Evolutionary conservation across 2,797 vertebrate species (phyloP), one percentile per base, ranked within the genome.

Genomic region (Pantherophis alleghaniensis): DNA sequence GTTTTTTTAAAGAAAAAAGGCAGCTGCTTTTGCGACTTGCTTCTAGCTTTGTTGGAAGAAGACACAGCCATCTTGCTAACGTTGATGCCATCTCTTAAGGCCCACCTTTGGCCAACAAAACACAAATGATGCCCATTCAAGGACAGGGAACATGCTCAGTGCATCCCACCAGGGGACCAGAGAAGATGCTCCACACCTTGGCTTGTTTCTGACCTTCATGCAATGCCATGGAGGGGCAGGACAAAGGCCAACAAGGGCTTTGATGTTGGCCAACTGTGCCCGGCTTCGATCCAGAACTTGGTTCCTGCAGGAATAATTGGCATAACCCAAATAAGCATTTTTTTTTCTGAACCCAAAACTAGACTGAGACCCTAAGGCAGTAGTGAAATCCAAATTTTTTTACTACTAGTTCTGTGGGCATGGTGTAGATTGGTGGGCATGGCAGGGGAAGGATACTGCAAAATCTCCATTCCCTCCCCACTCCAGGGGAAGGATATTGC

Each of bases 261-360:
- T 98, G 2, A 99, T 98, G 97, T 98, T 98, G 94, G 98, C 98
- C 94, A 98, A 97, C 95, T 99, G 98, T 4, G 98, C 97, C 91
- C 98, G 97, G 94, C 98, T 97, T 92, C 98, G 98, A 51, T 51
- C 51, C 51, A 9, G 28, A 28, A n/a, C 4, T 5, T 57, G 56
- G 28, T 6, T 69, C 63, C 0, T 69, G 69, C 16, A 42, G 7
- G 16, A 18, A 3, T 20, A 32, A 14, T n/a, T 69, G 63, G 63
- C 4, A 0, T 32, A 32, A 32, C 7, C 32, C 32, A 79, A 79
- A 79, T 42, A 10, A 37, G 66, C 13, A 0, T 22, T 32, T 69
- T 32, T 69, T 69, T 7, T 13, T 0, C 66, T 37, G 66, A 74
- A 87, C 11, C 22, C 10, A 26, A 51, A 86, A 6, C 37, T 26